Base-by-base conservation (phyloP, 2,888 invertebrate species). In the Aproaerema taeniolella region DNA sequence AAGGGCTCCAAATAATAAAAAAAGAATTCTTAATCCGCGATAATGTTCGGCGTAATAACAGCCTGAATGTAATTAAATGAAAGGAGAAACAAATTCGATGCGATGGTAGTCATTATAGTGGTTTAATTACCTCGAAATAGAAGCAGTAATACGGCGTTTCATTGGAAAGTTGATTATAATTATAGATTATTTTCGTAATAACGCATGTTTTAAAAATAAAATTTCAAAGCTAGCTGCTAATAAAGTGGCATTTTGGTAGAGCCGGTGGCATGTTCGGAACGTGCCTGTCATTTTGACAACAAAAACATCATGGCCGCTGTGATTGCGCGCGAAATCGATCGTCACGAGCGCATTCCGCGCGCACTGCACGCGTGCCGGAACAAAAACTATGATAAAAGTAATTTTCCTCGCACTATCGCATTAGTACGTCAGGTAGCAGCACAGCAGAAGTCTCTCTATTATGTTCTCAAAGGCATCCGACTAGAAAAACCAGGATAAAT, bases 271-370 rank as follows among this genome's bases (percentile, higher is more conserved):
- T 65, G 61, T 66, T 60, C 47, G 55, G 52, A 69, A 67, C 64
- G 60, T 58, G 55, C 55, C 65, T 73, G 73, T 77, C 73, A 77
- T 66, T 79, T 76, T 81, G 79, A 81, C 73, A 76, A 72, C 59
- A 80, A 82, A 82, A 81, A 74, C 74, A 80, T 74, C 59, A 81
- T 81, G 80, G 75, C 71, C 55, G 67, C 44, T 42, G 65, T 70
- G 80, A 82, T 81, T 78, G 74, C 75, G 77, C 80, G 83, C 82
- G 78, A 83, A 85, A 83, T 79, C 74, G 77, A 81, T 77, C 69
- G 70, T 77, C 82, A 81, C 80, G 80, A 81, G 64, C 67, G 65
- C 85, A 85, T 82, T 80, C 81, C 79, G 48, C 60, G 57, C 63
- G 61, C 59, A 58, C 54, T 55, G 59, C 59, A 70, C 81, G 74